phyloP scores from a whole-genome alignment of 2,113 vertebrate genomes.

The Carassius auratus region DNA sequence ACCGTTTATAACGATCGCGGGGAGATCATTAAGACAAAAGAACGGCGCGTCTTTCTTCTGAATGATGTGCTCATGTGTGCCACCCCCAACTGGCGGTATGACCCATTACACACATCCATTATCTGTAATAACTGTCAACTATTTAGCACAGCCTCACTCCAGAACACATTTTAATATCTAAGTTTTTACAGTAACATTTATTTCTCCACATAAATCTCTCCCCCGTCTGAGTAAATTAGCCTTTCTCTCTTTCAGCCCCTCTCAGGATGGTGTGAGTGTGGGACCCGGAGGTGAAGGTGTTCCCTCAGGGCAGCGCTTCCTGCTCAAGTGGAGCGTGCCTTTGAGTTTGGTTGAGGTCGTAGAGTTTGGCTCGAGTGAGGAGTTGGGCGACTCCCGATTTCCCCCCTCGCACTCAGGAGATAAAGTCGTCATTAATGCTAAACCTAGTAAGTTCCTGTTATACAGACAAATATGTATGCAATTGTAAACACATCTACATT shows the following conservation, averaged over 20 bases:
- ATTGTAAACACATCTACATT: neutral
- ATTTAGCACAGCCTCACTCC: neutral
- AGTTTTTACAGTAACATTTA: neutral
- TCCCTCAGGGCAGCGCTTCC: conserved; percentile 82
- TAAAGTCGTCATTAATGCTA: conserved; percentile 83
- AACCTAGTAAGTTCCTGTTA: conserved; percentile 84
- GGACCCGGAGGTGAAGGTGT: conserved; percentile 58
- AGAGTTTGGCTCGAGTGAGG: conserved; percentile 84
- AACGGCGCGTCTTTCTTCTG: conserved; percentile 90
- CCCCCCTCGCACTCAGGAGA: conserved; percentile 79
- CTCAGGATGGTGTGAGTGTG: conserved; percentile 74
- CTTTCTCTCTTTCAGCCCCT: conserved; percentile 71
- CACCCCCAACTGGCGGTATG: conserved; percentile 87
- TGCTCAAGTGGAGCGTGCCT: conserved; percentile 96
- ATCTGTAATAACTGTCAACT: neutral
- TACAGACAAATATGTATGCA: neutral
- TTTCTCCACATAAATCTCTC: neutral
- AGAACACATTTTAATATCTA: neutral
- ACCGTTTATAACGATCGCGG: conserved; percentile 92
- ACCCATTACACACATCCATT: neutral
- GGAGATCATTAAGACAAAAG: conserved; percentile 93
- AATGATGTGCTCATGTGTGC: conserved; percentile 96
- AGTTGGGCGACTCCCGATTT: conserved; percentile 79
- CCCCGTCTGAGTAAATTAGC: neutral
- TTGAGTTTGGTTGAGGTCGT: conserved; percentile 87